These are phyloP conservation scores for Pterostichus niger DNA, from an alignment of 2,888 invertebrate genomes.

Conservation along the genomic window DNA sequence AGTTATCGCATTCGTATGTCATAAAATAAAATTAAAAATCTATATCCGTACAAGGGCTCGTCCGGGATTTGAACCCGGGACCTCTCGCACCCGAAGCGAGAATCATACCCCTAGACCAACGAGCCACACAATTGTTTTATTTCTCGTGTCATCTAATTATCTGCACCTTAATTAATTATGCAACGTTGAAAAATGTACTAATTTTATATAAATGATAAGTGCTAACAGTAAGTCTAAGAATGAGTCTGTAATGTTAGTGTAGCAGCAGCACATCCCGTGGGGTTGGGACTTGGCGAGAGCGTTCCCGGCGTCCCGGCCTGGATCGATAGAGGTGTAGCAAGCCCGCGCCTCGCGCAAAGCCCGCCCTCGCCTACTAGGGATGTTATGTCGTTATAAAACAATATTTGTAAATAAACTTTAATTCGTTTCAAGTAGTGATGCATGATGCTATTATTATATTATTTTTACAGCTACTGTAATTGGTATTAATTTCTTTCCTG, in stretches of 20 bases:
- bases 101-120: slow-evolving; percentile 86
- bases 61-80: slow-evolving; percentile 81
- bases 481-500: too few species aligned
- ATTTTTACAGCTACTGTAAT: too few species aligned
- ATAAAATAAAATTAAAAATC: too few species aligned
- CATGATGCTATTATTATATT: too few species aligned
- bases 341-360: not conserved
- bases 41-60: slow-evolving; percentile 75
- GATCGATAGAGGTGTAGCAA: slow-evolving; percentile 18
- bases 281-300: not conserved
- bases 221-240: too few species aligned
- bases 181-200: too few species aligned
- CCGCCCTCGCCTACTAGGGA: too few species aligned
- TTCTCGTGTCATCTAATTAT: too few species aligned
- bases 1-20: too few species aligned
- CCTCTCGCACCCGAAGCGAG: slow-evolving; percentile 84
- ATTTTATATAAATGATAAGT: too few species aligned
- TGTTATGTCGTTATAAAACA: not conserved
- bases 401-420: slow-evolving; percentile 1
- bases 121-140: slow-evolving; percentile 76
- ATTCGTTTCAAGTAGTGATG: too few species aligned
- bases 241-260: not conserved
- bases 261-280: not conserved
- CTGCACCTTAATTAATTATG: too few species aligned
- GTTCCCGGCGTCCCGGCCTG: slow-evolving; percentile 15